Percentiles rank a stretch among this genome's conserved stretches.
Conservation (phyloP, 2,113 vertebrate genomes). For the Cygnus buccinator region DNA sequence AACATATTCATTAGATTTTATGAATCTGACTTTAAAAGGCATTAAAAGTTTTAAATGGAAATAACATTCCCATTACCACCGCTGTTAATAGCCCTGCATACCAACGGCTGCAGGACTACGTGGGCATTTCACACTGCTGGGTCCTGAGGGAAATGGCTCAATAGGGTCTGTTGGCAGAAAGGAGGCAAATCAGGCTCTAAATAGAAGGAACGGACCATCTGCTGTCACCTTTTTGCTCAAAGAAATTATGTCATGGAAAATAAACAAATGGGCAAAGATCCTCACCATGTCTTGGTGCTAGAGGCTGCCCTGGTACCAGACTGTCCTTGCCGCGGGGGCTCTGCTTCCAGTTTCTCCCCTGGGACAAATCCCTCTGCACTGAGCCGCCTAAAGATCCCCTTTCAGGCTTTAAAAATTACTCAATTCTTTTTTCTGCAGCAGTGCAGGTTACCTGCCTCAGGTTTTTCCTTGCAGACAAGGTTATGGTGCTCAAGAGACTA, state of each 20-base stretch:
- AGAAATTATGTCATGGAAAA: not conserved
- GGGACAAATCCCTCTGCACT: not conserved
- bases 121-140: not conserved
- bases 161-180: not conserved
- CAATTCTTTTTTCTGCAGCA: not conserved
- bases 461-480: conserved; percentile 16
- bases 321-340: not conserved
- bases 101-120: not conserved
- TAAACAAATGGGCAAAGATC: not conserved
- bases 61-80: conserved; percentile 56
- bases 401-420: not conserved
- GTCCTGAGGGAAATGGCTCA: not conserved
- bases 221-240: not conserved
- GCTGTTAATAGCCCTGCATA: conserved; percentile 33
- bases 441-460: not conserved
- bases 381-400: not conserved
- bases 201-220: not conserved
- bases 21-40: conserved; percentile 59
- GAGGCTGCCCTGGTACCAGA: not conserved
- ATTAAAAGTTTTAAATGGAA: conserved; percentile 70
- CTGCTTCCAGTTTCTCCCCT: not conserved
- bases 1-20: conserved; percentile 49
- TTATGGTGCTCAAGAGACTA: not conserved
- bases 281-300: no score
- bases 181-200: not conserved